phyloP scores from a whole-genome alignment of 2,113 vertebrate genomes.

The Girardinichthys multiradiatus region DNA sequence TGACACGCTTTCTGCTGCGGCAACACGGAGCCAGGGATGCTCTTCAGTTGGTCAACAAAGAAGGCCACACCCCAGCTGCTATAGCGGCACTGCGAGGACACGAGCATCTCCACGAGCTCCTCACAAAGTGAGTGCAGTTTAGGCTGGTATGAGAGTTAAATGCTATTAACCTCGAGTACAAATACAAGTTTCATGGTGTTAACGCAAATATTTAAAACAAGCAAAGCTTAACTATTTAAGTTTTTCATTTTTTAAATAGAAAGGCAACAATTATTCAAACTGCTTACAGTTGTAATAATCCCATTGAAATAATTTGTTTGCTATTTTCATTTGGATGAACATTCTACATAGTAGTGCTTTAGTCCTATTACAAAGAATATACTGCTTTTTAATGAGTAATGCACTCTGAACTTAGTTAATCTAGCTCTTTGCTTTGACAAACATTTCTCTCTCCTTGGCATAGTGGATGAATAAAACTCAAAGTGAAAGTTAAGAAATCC shows the following conservation, averaged over 20 bases:
- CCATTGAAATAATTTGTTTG: too few relatives aligned
- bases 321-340: too few relatives aligned
- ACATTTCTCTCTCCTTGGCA: too few relatives aligned
- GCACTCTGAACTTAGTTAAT: too few relatives aligned
- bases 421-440: too few relatives aligned
- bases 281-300: too few relatives aligned
- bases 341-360: too few relatives aligned
- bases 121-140: conserved; percentile 80
- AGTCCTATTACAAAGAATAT: too few relatives aligned
- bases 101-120: conserved; percentile 81
- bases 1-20: conserved; percentile 87
- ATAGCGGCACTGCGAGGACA: conserved; percentile 87
- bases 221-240: not conserved
- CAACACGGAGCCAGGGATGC: conserved; percentile 88
- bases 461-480: too few relatives aligned
- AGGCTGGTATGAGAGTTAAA: not conserved
- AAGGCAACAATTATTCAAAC: not conserved
- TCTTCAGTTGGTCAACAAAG: conserved; percentile 85
- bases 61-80: conserved; percentile 87
- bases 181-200: too few relatives aligned
- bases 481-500: too few relatives aligned
- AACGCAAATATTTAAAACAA: not conserved
- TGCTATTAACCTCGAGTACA: not conserved
- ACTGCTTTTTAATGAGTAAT: too few relatives aligned
- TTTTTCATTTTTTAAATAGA: not conserved